phyloP scores from a whole-genome alignment of 2,888 invertebrate species.

The Drosophila planitibia region DNA sequence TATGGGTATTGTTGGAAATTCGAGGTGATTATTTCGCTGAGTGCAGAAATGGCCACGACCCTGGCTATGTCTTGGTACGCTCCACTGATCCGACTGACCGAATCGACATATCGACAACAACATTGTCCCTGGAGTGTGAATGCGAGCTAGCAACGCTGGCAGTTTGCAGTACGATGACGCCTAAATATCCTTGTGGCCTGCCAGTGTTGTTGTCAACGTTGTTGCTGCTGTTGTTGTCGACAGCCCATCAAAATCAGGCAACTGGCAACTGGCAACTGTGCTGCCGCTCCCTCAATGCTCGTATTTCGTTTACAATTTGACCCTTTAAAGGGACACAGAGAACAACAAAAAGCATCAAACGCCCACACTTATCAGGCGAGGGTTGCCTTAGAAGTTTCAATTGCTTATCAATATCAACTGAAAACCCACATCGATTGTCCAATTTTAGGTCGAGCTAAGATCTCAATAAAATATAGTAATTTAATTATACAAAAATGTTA shows the following conservation, averaged over 20 bases:
- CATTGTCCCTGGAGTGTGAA: constrained; percentile 65
- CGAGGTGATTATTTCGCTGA: not conserved
- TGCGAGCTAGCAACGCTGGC: constrained; percentile 53
- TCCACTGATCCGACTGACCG: constrained; percentile 61
- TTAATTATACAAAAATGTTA: not conserved
- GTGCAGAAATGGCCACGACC: constrained; percentile 23
- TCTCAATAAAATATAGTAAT: not conserved
- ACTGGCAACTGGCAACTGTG: constrained; percentile 45
- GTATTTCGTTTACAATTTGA: constrained; percentile 80
- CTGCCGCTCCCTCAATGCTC: constrained; percentile 60
- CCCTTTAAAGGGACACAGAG: constrained; percentile 70
- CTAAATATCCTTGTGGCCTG: constrained; percentile 66
- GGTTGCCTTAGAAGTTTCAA: not conserved
- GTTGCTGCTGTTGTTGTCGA: constrained; percentile 58
- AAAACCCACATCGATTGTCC: accelerated
- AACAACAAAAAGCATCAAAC: constrained; percentile 38
- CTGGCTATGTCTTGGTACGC: constrained; percentile 37
- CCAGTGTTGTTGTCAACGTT: constrained; percentile 47
- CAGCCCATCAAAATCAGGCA: constrained; percentile 71
- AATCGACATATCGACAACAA: constrained; percentile 73
- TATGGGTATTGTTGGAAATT: not conserved
- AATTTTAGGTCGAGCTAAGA: not conserved
- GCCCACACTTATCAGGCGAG: constrained; percentile 37
- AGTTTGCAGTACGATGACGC: constrained; percentile 62
- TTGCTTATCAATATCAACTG: not conserved